Evolutionary conservation across 2,888 invertebrate species (phyloP).

Genomic region (Sialis lutaria): DNA sequence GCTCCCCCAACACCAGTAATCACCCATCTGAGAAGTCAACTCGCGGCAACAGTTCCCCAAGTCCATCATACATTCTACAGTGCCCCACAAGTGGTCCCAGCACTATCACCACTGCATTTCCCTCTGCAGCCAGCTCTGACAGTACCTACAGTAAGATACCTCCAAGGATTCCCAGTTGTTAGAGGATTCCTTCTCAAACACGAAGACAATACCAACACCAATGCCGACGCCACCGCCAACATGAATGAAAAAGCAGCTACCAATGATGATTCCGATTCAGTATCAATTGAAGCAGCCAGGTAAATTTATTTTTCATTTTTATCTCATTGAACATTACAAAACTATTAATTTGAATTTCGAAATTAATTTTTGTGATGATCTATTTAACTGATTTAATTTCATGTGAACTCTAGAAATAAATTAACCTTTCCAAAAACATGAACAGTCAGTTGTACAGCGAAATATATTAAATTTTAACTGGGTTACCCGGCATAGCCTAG

Average conservation of each 20-base stretch:
- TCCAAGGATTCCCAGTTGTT: neutral
- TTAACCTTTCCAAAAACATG: too few relatives aligned
- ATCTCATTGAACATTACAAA: too few relatives aligned
- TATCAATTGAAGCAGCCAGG: neutral
- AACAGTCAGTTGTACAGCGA: too few relatives aligned
- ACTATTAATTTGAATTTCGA: too few relatives aligned
- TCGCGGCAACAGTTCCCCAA: too few relatives aligned
- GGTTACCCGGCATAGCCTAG: too few relatives aligned
- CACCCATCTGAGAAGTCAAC: too few relatives aligned
- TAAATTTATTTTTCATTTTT: neutral
- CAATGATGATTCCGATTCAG: neutral
- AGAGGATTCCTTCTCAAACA: neutral
- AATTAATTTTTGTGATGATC: too few relatives aligned
- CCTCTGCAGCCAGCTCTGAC: neutral
- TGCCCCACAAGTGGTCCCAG: neutral
- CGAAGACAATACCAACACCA: neutral
- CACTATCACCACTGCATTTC: neutral
- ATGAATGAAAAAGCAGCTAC: neutral
- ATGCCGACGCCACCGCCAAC: neutral
- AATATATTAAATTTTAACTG: too few relatives aligned
- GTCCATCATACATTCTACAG: neutral
- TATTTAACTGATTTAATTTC: too few relatives aligned
- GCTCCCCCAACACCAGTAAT: too few relatives aligned
- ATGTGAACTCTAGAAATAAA: too few relatives aligned
- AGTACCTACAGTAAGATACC: neutral